Evolutionary conservation across 2,113 vertebrate species (phyloP), one percentile per base, ranked within the genome.

Genomic region (Anoura caudifer): DNA sequence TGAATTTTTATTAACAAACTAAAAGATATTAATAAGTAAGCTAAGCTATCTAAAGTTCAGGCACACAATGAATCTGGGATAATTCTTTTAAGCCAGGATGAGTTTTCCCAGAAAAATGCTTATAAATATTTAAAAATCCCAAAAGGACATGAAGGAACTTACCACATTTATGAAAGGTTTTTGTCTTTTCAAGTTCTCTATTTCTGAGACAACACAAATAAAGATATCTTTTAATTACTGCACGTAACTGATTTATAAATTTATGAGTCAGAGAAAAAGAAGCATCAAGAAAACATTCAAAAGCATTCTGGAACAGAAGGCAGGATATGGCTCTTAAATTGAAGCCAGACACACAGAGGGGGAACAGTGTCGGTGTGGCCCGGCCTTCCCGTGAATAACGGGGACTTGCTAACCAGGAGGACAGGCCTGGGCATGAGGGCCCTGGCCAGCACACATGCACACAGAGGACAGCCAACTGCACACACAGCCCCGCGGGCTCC

Each of bases 1-100:
- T 88, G 50, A 91, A 91, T 86, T 95, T 86, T 94, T 96, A 97
- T 94, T 96, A 96, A 93, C 33, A 83, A 96, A 94, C 91, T 95
- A 97, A 96, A 95, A 92, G 56, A 94, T 36, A 28, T 85, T 95
- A 94, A 94, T 88, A 92, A 90, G 81, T 65, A 95, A 94, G n/a
- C 22, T 82, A 90, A 94, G 65, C 65, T 70, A 65, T 82, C 90
- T 70, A 28, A 77, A 87, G 70, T 92, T 86, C 61, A 97, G 56
- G 82, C 50, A 92, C 43, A 89, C 77, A 50, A 96, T 96, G 69
- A 94, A 85, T 96, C 59, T 63, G 33, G 59, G 43, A 80, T 90
- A 83, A 95, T 87, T 92, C 50, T 95, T 90, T 87, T 95, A 95
- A 95, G 65, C 19, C 45, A 76, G 9, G n/a, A 56, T 92, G 65